These are phyloP conservation scores for Tigriopus japonicus DNA, from an alignment of 1,140 invertebrate genomes.

Conservation along the genomic window DNA sequence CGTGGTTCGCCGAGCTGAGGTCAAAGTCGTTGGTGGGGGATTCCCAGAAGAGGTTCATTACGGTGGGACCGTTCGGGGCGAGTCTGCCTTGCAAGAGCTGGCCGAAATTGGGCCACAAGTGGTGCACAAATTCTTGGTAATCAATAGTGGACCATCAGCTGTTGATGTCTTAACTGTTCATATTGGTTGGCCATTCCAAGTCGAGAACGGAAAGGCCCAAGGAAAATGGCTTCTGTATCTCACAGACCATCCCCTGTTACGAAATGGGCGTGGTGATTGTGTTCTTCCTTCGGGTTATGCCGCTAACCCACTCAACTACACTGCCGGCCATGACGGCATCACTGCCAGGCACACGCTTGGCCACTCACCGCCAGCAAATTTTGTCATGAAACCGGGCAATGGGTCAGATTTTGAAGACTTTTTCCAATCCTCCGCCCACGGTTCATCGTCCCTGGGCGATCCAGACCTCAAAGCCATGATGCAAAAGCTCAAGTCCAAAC, in stretches of 20 bases:
- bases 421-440: neutral
- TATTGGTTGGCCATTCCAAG: constrained; percentile 74
- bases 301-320: constrained; percentile 14
- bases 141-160: constrained; percentile 67
- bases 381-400: neutral
- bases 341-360: neutral
- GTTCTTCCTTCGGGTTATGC: neutral
- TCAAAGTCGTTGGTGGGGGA: constrained; percentile 55
- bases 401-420: neutral
- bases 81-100: constrained; percentile 56
- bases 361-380: neutral
- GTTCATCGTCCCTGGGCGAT: neutral
- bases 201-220: constrained; percentile 49
- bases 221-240: constrained; percentile 81
- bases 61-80: constrained; percentile 57
- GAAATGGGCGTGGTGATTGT: constrained; percentile 12
- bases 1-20: constrained; percentile 59
- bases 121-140: constrained; percentile 58
- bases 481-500: constrained; percentile 22
- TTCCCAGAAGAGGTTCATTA: constrained; percentile 61
- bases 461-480: no score
- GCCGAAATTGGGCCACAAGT: constrained; percentile 68
- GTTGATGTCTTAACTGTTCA: constrained; percentile 53
- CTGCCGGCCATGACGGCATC: neutral
- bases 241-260: constrained; percentile 46